Percentiles rank a stretch among this genome's conserved stretches.
Evolutionary conservation across 2,113 vertebrate genomes (phyloP).

Genomic region (Sterrhoptilus dennistouni): DNA sequence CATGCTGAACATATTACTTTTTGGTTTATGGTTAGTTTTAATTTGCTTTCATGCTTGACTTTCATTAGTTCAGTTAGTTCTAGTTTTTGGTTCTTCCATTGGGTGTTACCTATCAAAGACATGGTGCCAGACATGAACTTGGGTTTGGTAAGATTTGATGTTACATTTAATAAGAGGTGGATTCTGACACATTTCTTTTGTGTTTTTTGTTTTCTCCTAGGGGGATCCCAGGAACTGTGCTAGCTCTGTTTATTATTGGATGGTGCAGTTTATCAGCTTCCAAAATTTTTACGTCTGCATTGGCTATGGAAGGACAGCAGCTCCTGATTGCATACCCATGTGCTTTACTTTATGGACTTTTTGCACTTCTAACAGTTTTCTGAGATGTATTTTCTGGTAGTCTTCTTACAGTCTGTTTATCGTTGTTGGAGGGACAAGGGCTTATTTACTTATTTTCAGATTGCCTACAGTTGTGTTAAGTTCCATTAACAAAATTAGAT

Average conservation of each 20-base stretch:
- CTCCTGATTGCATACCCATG: constrained; percentile 88
- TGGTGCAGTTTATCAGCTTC: constrained; percentile 92
- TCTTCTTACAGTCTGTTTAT: not conserved
- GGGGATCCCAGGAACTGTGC: constrained; percentile 73
- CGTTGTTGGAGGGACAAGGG: not conserved
- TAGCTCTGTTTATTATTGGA: constrained; percentile 75
- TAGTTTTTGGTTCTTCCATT: not conserved
- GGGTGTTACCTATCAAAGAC: not conserved
- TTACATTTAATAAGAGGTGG: not conserved
- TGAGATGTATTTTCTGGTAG: constrained; percentile 52
- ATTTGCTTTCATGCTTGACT: not conserved
- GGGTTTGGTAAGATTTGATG: not conserved
- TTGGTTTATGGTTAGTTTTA: not conserved
- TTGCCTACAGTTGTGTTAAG: not conserved
- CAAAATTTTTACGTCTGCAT: constrained; percentile 87
- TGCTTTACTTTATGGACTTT: constrained; percentile 86
- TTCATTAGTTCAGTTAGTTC: not conserved
- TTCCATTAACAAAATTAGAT: constrained; percentile 42
- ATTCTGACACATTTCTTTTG: not conserved
- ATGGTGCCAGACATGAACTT: not conserved
- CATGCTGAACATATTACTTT: not conserved
- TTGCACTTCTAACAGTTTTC: constrained; percentile 87
- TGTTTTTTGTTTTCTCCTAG: constrained; percentile 61
- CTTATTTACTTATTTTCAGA: constrained; percentile 21
- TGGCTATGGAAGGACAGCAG: constrained; percentile 89